phyloP scores from a whole-genome alignment of 1,140 invertebrate species.

The Pteromalus puparum region DNA sequence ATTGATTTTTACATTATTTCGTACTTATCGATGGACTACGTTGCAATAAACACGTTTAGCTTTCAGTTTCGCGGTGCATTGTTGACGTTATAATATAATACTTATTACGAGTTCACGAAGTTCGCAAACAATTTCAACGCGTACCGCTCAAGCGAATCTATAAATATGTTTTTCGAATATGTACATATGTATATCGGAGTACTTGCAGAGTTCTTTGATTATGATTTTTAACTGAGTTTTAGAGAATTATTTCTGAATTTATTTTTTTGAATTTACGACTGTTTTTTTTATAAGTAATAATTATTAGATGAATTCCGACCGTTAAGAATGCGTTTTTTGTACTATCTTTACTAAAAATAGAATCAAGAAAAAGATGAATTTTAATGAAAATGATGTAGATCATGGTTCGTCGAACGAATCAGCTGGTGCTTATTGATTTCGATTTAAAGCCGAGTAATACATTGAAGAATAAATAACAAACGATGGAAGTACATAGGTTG shows the following conservation, averaged over 20 bases:
- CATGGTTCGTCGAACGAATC: conserved; percentile 7
- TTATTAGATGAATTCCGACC: not conserved
- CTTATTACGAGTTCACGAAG: conserved; percentile 29
- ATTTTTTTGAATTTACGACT: conserved; percentile 4
- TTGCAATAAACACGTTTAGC: not conserved
- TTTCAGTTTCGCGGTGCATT: conserved; percentile 36
- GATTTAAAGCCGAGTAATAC: not conserved
- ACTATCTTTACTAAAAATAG: conserved; percentile 9
- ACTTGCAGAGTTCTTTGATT: conserved; percentile 31
- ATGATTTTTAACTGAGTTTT: not conserved
- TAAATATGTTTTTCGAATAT: conserved; percentile 46
- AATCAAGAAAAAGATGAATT: conserved; percentile 48
- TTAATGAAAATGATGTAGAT: conserved; percentile 41
- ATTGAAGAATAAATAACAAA: conserved; percentile 8
- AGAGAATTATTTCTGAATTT: not conserved
- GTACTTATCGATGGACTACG: conserved; percentile 18
- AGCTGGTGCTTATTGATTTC: not conserved
- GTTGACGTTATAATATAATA: conserved; percentile 15
- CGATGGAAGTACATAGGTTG: conserved; percentile 1
- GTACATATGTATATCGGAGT: conserved; percentile 50
- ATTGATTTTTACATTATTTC: conserved; percentile 54
- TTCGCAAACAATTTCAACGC: conserved; percentile 25
- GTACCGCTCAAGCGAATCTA: conserved; percentile 34
- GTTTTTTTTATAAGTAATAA: not conserved
- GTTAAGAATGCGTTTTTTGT: not conserved